phyloP scores from a whole-genome alignment of 1,140 invertebrate species.

The Uloborus diversus region DNA sequence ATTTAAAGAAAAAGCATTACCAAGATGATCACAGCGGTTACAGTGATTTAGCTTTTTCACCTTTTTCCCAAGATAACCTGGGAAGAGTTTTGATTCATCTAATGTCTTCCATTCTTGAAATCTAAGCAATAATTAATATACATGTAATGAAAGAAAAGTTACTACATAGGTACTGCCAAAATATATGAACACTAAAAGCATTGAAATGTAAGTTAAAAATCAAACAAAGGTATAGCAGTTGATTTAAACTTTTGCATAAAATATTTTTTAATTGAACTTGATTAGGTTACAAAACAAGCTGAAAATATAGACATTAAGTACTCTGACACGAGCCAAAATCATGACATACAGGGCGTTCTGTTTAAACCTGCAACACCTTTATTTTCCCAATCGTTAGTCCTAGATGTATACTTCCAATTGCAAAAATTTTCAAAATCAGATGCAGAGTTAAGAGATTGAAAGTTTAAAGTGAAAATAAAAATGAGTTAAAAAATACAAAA shows the following conservation, averaged over 20 bases:
- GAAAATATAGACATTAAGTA: not conserved
- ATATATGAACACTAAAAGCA: not conserved
- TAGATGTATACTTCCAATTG: no score
- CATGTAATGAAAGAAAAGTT: not conserved
- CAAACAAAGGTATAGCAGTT: not conserved
- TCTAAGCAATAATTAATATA: not conserved
- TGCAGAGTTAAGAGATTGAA: no score
- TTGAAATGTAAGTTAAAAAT: not conserved
- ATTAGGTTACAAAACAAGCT: not conserved
- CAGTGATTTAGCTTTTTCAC: constrained; percentile 22
- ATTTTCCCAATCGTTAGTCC: no score
- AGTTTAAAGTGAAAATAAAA: no score
- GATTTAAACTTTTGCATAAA: not conserved
- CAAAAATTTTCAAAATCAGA: no score
- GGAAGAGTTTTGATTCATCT: constrained; percentile 23
- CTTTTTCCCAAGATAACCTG: not conserved
- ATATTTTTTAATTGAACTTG: not conserved
- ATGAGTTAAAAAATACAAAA: no score
- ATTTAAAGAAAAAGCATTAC: not conserved
- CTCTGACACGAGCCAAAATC: no score
- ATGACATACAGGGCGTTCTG: no score
- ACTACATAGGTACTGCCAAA: not conserved
- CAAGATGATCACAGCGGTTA: constrained; percentile 13
- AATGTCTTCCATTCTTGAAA: constrained; percentile 28
- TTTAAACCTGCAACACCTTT: no score